Conservation (phyloP, 2,888 invertebrate species). For the Helicoverpa assulta region DNA sequence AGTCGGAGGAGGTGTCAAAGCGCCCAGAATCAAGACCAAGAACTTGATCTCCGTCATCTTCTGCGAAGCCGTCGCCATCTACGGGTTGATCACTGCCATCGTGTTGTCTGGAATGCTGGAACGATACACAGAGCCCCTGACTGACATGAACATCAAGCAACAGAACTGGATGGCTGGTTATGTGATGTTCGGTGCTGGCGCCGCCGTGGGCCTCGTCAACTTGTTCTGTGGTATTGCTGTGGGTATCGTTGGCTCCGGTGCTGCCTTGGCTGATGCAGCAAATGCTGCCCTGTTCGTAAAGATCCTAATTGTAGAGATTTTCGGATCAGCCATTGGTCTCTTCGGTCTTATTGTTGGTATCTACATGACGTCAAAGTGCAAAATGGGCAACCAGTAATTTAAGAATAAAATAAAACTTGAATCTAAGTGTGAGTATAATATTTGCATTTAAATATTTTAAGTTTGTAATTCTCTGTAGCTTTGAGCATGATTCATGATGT, state of each 20-base stretch:
- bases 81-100: conserved; percentile 99
- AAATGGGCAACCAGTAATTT: conserved; percentile 93
- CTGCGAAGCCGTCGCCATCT: conserved; percentile 99
- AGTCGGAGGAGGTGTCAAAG: conserved; percentile 99
- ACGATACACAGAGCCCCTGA: conserved; percentile 87
- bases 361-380: conserved; percentile 96
- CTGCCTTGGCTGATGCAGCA: conserved; percentile 99
- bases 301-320: conserved; percentile 99
- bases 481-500: conserved; percentile 1
- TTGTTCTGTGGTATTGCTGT: conserved; percentile 98
- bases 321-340: conserved; percentile 99
- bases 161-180: conserved; percentile 97
- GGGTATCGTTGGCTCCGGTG: conserved; percentile 99
- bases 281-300: conserved; percentile 99
- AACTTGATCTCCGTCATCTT: conserved; percentile 99
- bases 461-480: conserved; percentile 7
- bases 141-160: conserved; percentile 82
- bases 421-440: conserved; percentile 83
- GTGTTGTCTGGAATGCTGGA: conserved; percentile 97
- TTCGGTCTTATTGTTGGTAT: conserved; percentile 99
- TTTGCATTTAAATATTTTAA: conserved; percentile 49
- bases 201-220: conserved; percentile 98
- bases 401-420: conserved; percentile 77
- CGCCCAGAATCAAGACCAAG: conserved; percentile 99
- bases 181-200: conserved; percentile 98